phyloP scores from a whole-genome alignment of 35 echinoderm and acorn worm genomes.

The Acanthaster planci region DNA sequence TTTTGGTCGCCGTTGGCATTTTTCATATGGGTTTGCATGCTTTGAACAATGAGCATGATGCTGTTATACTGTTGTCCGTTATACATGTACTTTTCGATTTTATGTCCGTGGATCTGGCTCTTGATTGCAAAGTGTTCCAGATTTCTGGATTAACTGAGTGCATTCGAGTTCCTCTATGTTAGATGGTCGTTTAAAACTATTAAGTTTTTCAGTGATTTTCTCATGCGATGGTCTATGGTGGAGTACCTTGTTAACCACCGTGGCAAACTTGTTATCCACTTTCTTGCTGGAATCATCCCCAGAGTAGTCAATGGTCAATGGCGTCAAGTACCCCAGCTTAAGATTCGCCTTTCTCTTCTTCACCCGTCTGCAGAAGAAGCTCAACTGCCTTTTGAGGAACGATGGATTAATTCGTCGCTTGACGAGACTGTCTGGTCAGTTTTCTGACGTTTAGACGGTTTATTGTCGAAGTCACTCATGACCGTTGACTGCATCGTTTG shows the following conservation, averaged over 20 bases:
- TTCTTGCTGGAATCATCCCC: not conserved
- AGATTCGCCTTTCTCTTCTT: not conserved
- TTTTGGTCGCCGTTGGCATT: not conserved
- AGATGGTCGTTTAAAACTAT: not conserved
- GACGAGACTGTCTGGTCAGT: not conserved
- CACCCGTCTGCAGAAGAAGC: not conserved
- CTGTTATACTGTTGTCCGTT: not conserved
- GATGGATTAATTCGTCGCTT: not conserved
- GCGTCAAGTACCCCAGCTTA: not conserved
- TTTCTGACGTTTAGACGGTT: not conserved
- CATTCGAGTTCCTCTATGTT: not conserved
- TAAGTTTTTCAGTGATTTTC: not conserved
- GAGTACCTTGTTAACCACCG: not conserved
- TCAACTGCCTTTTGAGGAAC: not conserved
- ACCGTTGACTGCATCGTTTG: too few species aligned
- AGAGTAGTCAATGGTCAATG: not conserved
- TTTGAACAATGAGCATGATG: not conserved
- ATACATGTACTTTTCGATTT: not conserved
- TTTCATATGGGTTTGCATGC: not conserved
- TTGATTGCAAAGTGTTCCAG: constrained; percentile 3
- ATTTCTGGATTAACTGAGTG: not conserved
- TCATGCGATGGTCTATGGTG: not conserved
- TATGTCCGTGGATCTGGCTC: not conserved
- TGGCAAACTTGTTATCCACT: not conserved
- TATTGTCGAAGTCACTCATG: too few species aligned